A percentile compares a stretch with the other conserved stretches of the same genome.
phyloP scores from a whole-genome alignment of 2,888 invertebrate genomes.

The Chrysolina americana region DNA sequence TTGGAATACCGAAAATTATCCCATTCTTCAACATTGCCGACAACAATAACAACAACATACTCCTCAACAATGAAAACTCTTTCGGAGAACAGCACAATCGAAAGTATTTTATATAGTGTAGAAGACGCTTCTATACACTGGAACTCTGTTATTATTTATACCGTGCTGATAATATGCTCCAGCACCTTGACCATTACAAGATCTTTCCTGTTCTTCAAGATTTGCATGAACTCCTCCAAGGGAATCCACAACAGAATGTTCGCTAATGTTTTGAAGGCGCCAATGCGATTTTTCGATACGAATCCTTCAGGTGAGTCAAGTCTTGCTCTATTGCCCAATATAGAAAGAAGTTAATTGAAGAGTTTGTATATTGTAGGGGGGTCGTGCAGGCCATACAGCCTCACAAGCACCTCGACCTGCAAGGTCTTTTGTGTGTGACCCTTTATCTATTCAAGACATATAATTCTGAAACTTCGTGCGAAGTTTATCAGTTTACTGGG shows the following conservation, averaged over 20 bases:
- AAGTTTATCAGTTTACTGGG: no score
- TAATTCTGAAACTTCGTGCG: no score
- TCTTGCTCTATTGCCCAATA: no score
- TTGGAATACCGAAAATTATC: neutral
- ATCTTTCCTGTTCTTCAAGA: conserved; percentile 80
- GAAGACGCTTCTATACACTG: conserved; percentile 2
- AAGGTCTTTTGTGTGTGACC: no score
- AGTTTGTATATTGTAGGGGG: no score
- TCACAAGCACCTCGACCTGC: no score
- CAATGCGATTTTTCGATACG: conserved; percentile 87
- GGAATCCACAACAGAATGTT: conserved; percentile 86
- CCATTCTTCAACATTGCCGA: neutral
- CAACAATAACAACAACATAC: neutral
- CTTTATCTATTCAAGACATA: no score
- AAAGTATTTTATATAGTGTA: neutral
- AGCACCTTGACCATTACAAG: conserved; percentile 76
- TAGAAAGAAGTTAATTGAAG: no score
- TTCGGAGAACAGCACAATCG: neutral
- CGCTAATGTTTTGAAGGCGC: conserved; percentile 79
- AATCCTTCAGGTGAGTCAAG: conserved; percentile 82
- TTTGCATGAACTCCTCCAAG: conserved; percentile 83
- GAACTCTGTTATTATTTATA: conserved; percentile 74
- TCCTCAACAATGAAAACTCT: neutral
- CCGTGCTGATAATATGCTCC: conserved; percentile 73
- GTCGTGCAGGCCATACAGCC: no score